Evolutionary conservation across 2,797 vertebrate genomes (phyloP).

Genomic region (Percopsis omiscomaycus): DNA sequence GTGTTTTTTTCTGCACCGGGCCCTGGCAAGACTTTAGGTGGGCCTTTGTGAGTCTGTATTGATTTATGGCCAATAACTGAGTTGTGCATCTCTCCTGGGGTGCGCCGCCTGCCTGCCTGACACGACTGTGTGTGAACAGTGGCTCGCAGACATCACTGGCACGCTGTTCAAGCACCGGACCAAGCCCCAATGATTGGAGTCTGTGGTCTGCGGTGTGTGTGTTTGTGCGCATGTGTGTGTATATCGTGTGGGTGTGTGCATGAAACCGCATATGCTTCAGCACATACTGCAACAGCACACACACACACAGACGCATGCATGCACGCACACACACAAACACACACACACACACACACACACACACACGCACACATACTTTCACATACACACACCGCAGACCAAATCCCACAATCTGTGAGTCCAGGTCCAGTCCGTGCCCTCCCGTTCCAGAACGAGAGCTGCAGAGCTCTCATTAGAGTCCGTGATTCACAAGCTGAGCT

Average conservation of each 20-base stretch:
- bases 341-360: slow-evolving; percentile 12
- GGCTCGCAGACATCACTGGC: slow-evolving; percentile 74
- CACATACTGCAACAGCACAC: slow-evolving; percentile 36
- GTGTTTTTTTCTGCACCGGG: slow-evolving; percentile 66
- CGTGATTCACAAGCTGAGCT: slow-evolving; percentile 79
- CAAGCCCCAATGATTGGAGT: slow-evolving; percentile 72
- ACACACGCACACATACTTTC: slow-evolving; percentile 5
- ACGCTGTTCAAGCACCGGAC: slow-evolving; percentile 69
- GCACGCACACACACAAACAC: slow-evolving; percentile 7
- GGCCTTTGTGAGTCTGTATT: slow-evolving; percentile 66
- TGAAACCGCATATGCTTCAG: background rate
- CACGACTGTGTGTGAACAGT: slow-evolving; percentile 60
- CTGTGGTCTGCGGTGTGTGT: slow-evolving; percentile 66
- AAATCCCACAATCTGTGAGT: slow-evolving; percentile 70
- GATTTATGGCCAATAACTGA: slow-evolving; percentile 67
- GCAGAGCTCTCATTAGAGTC: slow-evolving; percentile 78
- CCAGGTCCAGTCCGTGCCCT: slow-evolving; percentile 63
- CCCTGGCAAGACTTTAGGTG: slow-evolving; percentile 65
- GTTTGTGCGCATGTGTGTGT: slow-evolving; percentile 29
- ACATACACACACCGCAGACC: slow-evolving; percentile 39
- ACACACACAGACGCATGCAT: slow-evolving; percentile 7
- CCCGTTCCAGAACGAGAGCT: slow-evolving; percentile 58
- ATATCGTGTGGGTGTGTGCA: background rate
- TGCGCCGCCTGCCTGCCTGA: slow-evolving; percentile 49
- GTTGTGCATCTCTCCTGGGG: slow-evolving; percentile 67